Evolutionary conservation across 1,140 invertebrate genomes (phyloP), one percentile per base, ranked within the genome.

Genomic region (Berghia stephanieae): DNA sequence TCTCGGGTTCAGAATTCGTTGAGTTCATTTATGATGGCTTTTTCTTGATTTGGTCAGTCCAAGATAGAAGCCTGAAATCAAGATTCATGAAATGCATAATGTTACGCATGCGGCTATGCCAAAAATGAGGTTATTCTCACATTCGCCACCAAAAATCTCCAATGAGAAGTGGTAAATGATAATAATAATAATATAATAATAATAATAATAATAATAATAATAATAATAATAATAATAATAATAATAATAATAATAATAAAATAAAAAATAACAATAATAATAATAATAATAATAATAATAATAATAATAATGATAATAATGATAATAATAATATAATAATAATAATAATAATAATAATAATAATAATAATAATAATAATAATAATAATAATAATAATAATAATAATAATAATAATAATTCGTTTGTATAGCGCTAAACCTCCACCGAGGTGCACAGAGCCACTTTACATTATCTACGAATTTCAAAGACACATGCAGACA

Each of bases 351-450:
- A 79, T 75, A 81, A 86, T 3, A 86, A 85, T 42, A 76, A 84
- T 16, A 75, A 80, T 5, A 34, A 68, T 16, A 69, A 34, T 13
- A 69, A 69, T 27, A 80, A 88, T 76, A 89, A 94, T 75, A 94
- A 94, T 86, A 95, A 96, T 88, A 95, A 96, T 66, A 4, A 66
- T 66, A 66, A 38, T 66, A 38, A 3, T 66, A 27, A 6, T 6
- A 6, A 27, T 60, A 8, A 4, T 21, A 21, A 60, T 4, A 21
- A 27, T n/a, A 60, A 60, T n/a, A n/a, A n/a, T n/a, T n/a, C n/a
- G n/a, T n/a, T n/a, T n/a, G n/a, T n/a, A n/a, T n/a, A n/a, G n/a
- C n/a, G n/a, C n/a, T n/a, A n/a, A n/a, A n/a, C n/a, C n/a, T n/a
- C n/a, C n/a, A n/a, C n/a, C n/a, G n/a, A 4, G 8, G 34, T 21